Base-by-base conservation (phyloP, 2,797 vertebrate genomes). In the Gorsachius magnificus region DNA sequence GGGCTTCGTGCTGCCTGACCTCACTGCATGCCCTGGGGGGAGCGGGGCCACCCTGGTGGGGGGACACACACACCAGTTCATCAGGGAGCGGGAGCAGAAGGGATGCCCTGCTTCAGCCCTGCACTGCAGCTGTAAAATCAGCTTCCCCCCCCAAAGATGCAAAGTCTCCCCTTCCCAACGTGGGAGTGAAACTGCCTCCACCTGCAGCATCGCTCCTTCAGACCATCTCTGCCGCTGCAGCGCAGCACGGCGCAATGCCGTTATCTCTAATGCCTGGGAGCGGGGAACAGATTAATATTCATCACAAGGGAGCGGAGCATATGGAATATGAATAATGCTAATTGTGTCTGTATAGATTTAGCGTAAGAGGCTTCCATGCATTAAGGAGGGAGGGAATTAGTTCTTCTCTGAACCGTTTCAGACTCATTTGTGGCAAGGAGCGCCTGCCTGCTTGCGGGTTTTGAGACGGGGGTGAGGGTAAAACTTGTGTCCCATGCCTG, bases 311-410 rank as follows among this genome's bases (percentile, higher is more conserved):
- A 97, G 93, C 13, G 11, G 88, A 96, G 96, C 97, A 97, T 97
- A 97, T 97, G 97, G 97, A 97, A 97, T 96, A 97, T 96, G 97
- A 97, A 97, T 97, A 97, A 97, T 97, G 96, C 96, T 97, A 97
- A 97, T 97, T 97, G 95, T 96, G 95, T 87, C 95, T 95, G 96
- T 97, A 97, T 97, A 97, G 97, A 96, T 96, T 97, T 97, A 97
- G 94, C 3, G 61, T 97, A 96, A 97, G 95, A 95, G 95, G 96
- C 95, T 95, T 96, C 96, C 79, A 77, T 96, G 88, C 91, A 94
- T 96, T 95, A 93, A 92, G 87, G 87, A 93, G 63, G 82, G 89
- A 92, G 94, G 92, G 92, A 96, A 95, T 96, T 95, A 96, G 88
- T 82, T 65, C 83, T 93, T 75, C 93, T 90, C 71, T 6, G 69